Base-by-base conservation (phyloP, 2,888 invertebrate genomes). In the Amphipoea lucens region DNA sequence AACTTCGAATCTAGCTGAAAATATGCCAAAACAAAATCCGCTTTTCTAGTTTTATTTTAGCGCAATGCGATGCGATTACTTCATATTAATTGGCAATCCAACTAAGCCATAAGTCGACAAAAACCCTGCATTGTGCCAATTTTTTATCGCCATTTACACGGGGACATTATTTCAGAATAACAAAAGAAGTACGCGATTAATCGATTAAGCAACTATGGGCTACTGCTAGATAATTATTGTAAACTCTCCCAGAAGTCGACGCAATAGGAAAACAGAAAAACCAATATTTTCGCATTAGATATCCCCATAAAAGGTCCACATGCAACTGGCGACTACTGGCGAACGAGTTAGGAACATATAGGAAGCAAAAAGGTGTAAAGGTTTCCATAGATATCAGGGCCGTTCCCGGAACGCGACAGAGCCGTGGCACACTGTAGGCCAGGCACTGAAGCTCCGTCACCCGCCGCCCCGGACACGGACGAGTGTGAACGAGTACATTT, bases 21-120 rank as follows among this genome's bases (percentile, higher is more conserved):
- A n/a, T 48, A 42, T 57, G 17, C 17, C 40, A 63, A 74, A 63
- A 72, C 0, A 1, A 69, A 60, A 51, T 42, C 9, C 3, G 1
- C 7, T 36, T 48, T 51, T 51, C 29, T 36, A n/a, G 14, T 40
- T 65, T 74, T 42, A 14, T 51, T 65, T 48, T 12, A 69, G 29
- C 63, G 69, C 74, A 81, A 42, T 66, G 57, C 40, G 51, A 69
- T 62, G 54, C 57, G 57, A 60, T 60, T 42, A 60, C 5, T 66
- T 60, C 7, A 23, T 45, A 51, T 4, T 12, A 29, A 62, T 40
- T 67, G 68, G 29, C 54, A 81, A 69, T 74, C 20, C 20, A 63
- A 74, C 5, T 48, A 51, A 7, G 29, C 29, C 14, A 48, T 51
- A 9, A 6, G 4, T 62, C 4, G 9, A 62, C 23, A 48, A 81